Evolutionary conservation across 2,888 invertebrate species (phyloP).

Genomic region (Lithosia quadra): DNA sequence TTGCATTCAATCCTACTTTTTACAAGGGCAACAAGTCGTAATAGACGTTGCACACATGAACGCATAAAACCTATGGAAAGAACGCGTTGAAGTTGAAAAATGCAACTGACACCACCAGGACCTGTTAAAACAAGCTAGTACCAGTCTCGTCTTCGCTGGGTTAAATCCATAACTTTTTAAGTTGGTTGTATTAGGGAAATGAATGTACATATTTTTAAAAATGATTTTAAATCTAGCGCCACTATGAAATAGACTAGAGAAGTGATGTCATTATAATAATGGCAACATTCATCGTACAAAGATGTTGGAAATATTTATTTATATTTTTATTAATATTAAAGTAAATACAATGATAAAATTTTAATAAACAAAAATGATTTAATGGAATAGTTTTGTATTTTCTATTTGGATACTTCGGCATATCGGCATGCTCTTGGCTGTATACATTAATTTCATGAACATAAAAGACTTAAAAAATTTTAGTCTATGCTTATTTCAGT

Average conservation of each 20-base stretch:
- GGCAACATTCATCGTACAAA: background rate
- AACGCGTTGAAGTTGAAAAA: too few relatives aligned
- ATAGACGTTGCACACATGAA: too few relatives aligned
- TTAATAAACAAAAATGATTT: background rate
- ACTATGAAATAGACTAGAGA: background rate
- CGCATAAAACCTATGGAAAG: too few relatives aligned
- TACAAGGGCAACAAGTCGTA: too few relatives aligned
- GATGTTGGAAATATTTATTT: background rate
- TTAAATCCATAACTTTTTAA: too few relatives aligned
- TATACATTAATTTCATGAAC: constrained; percentile 26
- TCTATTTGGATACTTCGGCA: background rate
- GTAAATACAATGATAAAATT: background rate
- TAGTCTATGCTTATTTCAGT: constrained; percentile 30
- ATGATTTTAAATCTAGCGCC: background rate
- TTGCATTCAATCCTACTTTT: background rate
- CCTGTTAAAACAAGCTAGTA: too few relatives aligned
- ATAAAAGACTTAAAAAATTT: constrained; percentile 3
- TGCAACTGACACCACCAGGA: too few relatives aligned
- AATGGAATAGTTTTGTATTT: background rate
- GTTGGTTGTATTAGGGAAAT: too few relatives aligned
- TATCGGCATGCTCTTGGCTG: constrained; percentile 30
- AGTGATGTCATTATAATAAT: background rate
- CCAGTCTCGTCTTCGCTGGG: too few relatives aligned
- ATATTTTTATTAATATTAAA: background rate
- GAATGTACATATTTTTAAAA: too few relatives aligned